phyloP scores from a whole-genome alignment of 2,797 vertebrate genomes.

The Mico argentatus region DNA sequence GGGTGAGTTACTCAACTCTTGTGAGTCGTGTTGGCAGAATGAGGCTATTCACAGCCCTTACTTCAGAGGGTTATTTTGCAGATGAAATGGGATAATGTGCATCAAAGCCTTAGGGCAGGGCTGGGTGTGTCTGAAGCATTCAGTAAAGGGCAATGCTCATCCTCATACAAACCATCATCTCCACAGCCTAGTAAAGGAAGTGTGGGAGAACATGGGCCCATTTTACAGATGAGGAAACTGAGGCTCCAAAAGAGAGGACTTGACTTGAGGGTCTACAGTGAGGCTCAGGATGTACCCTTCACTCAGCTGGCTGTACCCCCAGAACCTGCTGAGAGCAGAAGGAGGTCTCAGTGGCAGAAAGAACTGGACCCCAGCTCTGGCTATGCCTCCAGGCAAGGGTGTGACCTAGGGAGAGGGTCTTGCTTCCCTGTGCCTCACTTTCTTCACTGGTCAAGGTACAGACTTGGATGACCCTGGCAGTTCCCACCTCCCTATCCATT shows the following conservation, averaged over 20 bases:
- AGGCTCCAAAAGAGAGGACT: neutral
- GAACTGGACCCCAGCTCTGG: neutral
- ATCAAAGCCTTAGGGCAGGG: neutral
- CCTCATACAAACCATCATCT: no score
- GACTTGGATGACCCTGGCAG: no score
- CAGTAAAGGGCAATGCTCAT: neutral
- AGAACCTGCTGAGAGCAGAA: neutral
- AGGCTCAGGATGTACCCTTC: neutral
- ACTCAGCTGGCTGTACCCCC: neutral
- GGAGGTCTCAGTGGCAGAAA: neutral
- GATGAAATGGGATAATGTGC: neutral
- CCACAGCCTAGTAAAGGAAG: neutral
- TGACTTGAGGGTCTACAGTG: neutral
- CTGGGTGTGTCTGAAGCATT: neutral
- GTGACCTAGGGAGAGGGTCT: neutral
- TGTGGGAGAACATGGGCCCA: neutral
- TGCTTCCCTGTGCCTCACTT: neutral
- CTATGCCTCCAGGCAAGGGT: neutral
- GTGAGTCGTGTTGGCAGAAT: neutral
- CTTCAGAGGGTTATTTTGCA: rapidly evolving
- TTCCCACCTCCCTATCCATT: neutral
- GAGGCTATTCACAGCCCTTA: neutral
- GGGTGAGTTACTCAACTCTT: neutral
- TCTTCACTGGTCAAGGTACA: neutral
- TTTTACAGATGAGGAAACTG: neutral